phyloP scores from a whole-genome alignment of 2,888 invertebrate species.

The Pollenia amentaria region DNA sequence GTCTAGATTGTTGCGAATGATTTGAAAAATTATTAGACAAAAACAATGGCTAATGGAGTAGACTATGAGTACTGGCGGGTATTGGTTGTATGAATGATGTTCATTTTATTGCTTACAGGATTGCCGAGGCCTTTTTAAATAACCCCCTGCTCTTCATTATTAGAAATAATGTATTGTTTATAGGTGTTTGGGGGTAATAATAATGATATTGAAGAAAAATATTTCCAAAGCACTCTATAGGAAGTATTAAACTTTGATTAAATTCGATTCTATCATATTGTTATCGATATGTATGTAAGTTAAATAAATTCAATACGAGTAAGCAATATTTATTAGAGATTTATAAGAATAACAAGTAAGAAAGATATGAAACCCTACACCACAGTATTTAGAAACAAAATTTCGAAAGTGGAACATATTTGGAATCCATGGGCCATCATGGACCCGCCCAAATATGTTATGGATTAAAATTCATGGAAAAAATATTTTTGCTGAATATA shows the following conservation, averaged over 20 bases:
- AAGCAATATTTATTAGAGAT: no score
- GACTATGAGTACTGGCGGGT: conserved; percentile 19
- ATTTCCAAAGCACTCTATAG: not conserved
- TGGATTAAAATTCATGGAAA: no score
- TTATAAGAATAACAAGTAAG: no score
- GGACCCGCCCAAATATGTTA: no score
- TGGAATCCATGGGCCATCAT: no score
- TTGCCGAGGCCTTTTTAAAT: conserved; percentile 1
- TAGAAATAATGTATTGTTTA: conserved; percentile 34
- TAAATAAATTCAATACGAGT: no score
- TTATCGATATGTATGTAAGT: no score
- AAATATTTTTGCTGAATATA: no score
- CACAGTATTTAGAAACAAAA: no score
- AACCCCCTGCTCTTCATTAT: not conserved
- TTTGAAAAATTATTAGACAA: conserved; percentile 61
- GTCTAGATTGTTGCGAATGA: conserved; percentile 8
- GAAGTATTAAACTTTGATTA: not conserved
- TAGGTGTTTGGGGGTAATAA: conserved; percentile 23
- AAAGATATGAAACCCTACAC: no score
- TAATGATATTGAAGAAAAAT: not conserved
- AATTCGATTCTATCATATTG: no score
- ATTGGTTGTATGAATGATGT: not conserved
- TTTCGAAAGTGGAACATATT: no score
- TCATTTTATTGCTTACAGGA: conserved; percentile 3
- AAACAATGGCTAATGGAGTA: conserved; percentile 38